Conservation (phyloP, 2,113 vertebrate species). For the Thalassoma bifasciatum region DNA sequence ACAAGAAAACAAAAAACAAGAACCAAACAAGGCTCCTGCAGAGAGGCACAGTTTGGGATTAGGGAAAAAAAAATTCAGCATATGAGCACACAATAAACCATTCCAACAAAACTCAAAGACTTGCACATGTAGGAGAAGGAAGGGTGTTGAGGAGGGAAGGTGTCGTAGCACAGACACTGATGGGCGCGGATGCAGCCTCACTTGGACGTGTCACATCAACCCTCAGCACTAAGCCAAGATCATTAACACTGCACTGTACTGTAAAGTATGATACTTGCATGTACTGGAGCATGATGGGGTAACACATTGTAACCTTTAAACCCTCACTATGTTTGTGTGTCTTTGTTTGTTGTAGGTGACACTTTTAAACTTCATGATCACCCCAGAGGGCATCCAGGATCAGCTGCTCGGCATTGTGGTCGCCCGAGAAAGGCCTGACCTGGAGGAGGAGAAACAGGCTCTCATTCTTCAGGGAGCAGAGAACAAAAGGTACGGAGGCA, state of each 20-base stretch:
- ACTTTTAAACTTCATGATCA: constrained; percentile 94
- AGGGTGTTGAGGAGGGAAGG: too few species aligned
- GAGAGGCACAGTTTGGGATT: too few species aligned
- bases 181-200: too few species aligned
- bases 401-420: constrained; percentile 93
- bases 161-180: too few species aligned
- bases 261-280: constrained; percentile 14
- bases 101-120: too few species aligned
- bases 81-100: too few species aligned
- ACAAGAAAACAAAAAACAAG: too few species aligned
- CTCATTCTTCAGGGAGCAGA: constrained; percentile 91
- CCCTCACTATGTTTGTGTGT: constrained; percentile 41
- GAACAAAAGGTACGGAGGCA: constrained; percentile 88
- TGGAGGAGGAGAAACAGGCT: constrained; percentile 92
- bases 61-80: too few species aligned
- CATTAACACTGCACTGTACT: constrained; percentile 25
- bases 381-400: constrained; percentile 91
- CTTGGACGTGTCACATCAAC: too few species aligned
- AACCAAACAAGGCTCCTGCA: too few species aligned
- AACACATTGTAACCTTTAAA: too few species aligned
- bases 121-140: too few species aligned
- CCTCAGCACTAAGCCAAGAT: not conserved
- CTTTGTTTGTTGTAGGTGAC: constrained; percentile 83
- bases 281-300: constrained; percentile 16
- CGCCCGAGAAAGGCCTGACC: constrained; percentile 90